Evolutionary conservation across 2,797 vertebrate genomes (phyloP).

Genomic region (Hydrophis major): DNA sequence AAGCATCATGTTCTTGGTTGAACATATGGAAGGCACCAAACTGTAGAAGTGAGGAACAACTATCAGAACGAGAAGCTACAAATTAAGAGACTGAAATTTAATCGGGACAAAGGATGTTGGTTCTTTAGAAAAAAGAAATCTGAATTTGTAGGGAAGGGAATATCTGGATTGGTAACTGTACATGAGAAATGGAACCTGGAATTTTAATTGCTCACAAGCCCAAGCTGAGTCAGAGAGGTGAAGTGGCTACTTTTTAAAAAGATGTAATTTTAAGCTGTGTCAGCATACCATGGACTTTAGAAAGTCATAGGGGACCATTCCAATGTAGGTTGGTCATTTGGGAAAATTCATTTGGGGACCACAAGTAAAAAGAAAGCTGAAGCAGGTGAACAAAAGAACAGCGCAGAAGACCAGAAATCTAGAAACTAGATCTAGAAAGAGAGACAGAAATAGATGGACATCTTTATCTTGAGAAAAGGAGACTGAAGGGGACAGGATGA

Average conservation of each 20-base stretch:
- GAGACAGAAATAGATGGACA: background rate
- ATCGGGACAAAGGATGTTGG: background rate
- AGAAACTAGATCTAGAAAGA: background rate
- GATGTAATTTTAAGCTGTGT: background rate
- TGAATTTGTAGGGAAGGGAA: background rate
- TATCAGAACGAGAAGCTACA: background rate
- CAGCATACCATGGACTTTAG: background rate
- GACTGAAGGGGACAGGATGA: background rate
- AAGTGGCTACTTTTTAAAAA: background rate
- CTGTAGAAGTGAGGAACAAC: background rate
- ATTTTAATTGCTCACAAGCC: background rate
- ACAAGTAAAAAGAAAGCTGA: background rate
- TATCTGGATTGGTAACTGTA: background rate
- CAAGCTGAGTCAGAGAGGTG: background rate
- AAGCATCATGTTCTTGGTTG: background rate
- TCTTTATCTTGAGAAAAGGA: background rate
- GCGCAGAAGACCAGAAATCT: background rate
- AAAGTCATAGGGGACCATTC: background rate
- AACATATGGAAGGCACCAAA: background rate
- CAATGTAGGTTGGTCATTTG: background rate
- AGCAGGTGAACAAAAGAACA: background rate
- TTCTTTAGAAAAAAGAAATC: background rate
- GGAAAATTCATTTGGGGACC: background rate
- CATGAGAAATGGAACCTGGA: background rate
- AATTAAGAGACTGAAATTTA: background rate